Evolutionary conservation across 2,113 vertebrate genomes (phyloP).

Genomic region (Emydocephalus ijimae): DNA sequence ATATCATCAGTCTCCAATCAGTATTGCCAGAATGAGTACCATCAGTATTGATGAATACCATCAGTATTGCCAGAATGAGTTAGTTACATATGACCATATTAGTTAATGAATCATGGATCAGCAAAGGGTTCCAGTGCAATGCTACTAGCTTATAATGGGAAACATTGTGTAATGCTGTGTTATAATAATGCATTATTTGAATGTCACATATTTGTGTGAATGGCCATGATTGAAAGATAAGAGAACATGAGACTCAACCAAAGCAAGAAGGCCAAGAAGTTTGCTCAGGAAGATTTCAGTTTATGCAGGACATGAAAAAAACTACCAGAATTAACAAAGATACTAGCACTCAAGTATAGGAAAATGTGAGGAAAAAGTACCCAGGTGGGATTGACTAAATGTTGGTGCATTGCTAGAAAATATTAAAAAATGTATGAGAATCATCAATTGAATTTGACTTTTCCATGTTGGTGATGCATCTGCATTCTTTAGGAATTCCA

Average conservation of each 20-base stretch:
- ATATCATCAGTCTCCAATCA: not conserved
- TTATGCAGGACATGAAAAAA: not conserved
- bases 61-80: not conserved
- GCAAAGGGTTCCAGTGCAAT: not conserved
- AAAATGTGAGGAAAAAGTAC: not conserved
- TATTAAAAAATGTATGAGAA: not conserved
- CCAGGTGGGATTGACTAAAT: not conserved
- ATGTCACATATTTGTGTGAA: not conserved
- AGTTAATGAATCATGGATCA: not conserved
- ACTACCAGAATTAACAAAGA: not conserved
- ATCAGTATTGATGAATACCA: too few relatives aligned
- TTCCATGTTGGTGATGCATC: not conserved
- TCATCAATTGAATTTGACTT: not conserved
- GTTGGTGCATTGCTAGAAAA: not conserved
- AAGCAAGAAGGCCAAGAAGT: not conserved
- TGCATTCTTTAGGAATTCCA: not conserved
- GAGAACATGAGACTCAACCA: not conserved
- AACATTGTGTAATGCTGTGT: not conserved
- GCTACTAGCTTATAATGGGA: not conserved
- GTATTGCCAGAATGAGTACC: not conserved
- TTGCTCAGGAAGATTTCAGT: not conserved
- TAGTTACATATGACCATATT: not conserved
- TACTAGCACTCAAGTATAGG: not conserved
- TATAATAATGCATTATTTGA: not conserved
- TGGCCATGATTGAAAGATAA: not conserved